Evolutionary conservation across 2,113 vertebrate genomes (phyloP).

Genomic region (Halcyon senegalensis): DNA sequence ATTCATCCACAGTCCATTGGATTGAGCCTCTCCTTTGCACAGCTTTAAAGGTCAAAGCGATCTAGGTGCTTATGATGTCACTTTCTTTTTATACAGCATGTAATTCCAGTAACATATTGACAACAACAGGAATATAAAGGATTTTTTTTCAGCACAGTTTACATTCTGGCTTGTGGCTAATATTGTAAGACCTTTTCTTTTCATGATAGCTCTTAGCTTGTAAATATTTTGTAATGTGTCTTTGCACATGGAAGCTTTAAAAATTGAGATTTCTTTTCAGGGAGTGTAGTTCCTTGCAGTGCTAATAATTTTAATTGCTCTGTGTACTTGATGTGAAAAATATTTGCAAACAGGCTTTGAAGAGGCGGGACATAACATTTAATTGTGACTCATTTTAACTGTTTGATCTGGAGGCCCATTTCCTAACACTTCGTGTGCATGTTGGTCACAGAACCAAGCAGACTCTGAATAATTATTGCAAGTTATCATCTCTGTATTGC

Average conservation of each 20-base stretch:
- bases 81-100: neutral
- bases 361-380: neutral
- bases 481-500: neutral
- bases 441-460: neutral
- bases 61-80: neutral
- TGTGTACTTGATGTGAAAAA: neutral
- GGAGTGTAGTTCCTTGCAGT: neutral
- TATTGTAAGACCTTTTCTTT: neutral
- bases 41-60: neutral
- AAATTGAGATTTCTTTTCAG: neutral
- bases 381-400: neutral
- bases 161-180: neutral
- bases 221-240: neutral
- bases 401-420: neutral
- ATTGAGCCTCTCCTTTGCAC: neutral
- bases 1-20: neutral
- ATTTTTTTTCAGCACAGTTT: neutral
- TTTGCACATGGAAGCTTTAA: neutral
- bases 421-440: neutral
- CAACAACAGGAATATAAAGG: neutral
- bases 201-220: neutral
- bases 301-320: conserved; percentile 8
- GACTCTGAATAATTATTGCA: neutral
- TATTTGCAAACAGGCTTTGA: neutral
- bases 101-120: neutral